Evolutionary conservation across 2,888 invertebrate species (phyloP), one percentile per base, ranked within the genome.

Genomic region (Pseudococcus jackbeardsleyi): DNA sequence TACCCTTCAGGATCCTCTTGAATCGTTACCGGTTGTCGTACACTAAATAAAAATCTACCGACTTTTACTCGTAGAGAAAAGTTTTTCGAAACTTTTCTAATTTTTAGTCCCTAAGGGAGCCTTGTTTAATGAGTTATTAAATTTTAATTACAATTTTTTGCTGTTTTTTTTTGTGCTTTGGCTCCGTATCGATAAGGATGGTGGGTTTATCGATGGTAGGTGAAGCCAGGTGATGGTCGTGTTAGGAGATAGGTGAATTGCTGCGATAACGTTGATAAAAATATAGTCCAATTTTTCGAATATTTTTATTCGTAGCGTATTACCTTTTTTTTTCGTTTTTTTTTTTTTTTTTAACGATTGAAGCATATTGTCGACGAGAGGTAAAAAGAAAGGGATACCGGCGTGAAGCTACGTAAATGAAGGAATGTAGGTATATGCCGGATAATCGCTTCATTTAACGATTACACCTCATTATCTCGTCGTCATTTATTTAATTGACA

Each of bases 91-190:
- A 64, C 19, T 64, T 64, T 64, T 64, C 64, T 64, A 64, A 64
- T 64, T 77, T 77, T 77, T 77, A 26, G 77, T 17, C 39, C 77
- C 33, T 26, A 77, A 77, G 39, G 77, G 77, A 77, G 17, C 39
- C 7, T 77, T 17, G 26, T 39, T 11, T 77, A 77, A 77, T 77
- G 77, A 77, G 77, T 77, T 77, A 77, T 77, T 77, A 26, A 77
- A 77, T 26, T 77, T 77, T 77, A 77, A 77, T 77, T 77, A 39
- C 26, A 77, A 33, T 39, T 22, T 22, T 77, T 39, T 77, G 5
- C 17, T 50, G 17, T 50, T 50, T 50, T 50, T 50, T 50, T 50
- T 50, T 4, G 0, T 17, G 0, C 50, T 46, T 46, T 12, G 50
- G 3, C 39, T 77, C 39, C 39, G 7, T 64, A 5, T 22, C 22